Evolutionary conservation across 2,113 vertebrate species (phyloP).

Genomic region (Apteryx mantelli): DNA sequence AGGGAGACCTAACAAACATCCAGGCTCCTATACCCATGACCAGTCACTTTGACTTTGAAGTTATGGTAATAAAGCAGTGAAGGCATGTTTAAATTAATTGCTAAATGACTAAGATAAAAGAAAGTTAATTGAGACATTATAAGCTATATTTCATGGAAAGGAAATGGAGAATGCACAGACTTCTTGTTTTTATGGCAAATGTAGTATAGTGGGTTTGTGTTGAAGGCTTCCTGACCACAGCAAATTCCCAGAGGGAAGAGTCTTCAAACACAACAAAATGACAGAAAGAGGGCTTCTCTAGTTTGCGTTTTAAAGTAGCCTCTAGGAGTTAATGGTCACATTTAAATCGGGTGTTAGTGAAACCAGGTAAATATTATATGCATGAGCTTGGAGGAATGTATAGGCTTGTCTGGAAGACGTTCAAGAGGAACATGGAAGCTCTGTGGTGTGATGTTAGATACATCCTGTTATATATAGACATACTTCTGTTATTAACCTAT

Average conservation of each 20-base stretch:
- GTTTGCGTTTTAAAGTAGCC: not conserved
- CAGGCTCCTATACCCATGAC: not conserved
- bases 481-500: too few species aligned
- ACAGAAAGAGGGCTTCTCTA: constrained; percentile 1
- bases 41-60: not conserved
- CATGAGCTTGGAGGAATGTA: not conserved
- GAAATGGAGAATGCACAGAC: not conserved
- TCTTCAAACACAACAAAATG: constrained; percentile 27
- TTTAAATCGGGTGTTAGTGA: not conserved
- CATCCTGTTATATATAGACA: too few species aligned
- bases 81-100: not conserved
- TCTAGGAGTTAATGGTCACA: not conserved
- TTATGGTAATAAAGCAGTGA: not conserved
- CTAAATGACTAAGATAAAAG: not conserved
- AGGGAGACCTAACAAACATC: not conserved
- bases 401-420: not conserved
- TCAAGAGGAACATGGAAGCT: not conserved
- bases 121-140: constrained; percentile 17
- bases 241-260: constrained; percentile 18
- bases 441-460: not conserved
- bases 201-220: not conserved
- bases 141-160: constrained; percentile 17
- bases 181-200: constrained; percentile 28
- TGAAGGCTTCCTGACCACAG: constrained; percentile 34
- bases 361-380: not conserved